phyloP scores from a whole-genome alignment of 2,888 invertebrate genomes.

The Penaeus monodon region DNA sequence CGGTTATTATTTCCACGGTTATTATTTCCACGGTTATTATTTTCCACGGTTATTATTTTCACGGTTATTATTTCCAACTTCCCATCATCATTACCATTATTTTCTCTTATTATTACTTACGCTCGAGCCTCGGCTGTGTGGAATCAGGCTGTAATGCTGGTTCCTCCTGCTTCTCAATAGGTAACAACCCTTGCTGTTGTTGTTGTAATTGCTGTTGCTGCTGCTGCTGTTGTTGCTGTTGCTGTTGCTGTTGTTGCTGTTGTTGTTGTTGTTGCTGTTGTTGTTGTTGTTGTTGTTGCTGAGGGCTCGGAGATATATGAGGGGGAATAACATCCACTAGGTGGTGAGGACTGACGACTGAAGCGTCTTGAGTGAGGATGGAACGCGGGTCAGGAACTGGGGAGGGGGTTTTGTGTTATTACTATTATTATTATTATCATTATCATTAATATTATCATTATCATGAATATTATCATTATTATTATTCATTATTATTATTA shows the following conservation, averaged over 20 bases:
- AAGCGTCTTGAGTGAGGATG: too few species aligned
- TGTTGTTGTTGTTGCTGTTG: background rate
- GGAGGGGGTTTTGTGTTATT: too few species aligned
- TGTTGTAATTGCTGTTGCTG: slow-evolving; percentile 4
- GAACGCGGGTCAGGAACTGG: too few species aligned
- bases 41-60: too few species aligned
- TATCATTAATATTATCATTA: background rate
- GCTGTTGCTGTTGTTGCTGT: slow-evolving; percentile 12
- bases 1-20: too few species aligned
- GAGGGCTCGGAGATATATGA: background rate
- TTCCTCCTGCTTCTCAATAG: slow-evolving; percentile 22
- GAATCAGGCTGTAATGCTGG: slow-evolving; percentile 44
- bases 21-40: too few species aligned
- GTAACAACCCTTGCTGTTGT: background rate
- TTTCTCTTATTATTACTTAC: background rate
- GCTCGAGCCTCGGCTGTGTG: slow-evolving; percentile 47
- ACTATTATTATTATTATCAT: too few species aligned
- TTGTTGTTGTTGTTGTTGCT: background rate
- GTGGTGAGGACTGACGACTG: too few species aligned
- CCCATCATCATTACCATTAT: too few species aligned
- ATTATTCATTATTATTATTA: background rate
- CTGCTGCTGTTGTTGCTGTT: background rate
- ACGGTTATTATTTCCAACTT: too few species aligned
- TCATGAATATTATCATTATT: background rate
- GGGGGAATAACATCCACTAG: too few species aligned